phyloP scores from a whole-genome alignment of 92 coral and sea anemone genomes.

The Porites lobata region DNA sequence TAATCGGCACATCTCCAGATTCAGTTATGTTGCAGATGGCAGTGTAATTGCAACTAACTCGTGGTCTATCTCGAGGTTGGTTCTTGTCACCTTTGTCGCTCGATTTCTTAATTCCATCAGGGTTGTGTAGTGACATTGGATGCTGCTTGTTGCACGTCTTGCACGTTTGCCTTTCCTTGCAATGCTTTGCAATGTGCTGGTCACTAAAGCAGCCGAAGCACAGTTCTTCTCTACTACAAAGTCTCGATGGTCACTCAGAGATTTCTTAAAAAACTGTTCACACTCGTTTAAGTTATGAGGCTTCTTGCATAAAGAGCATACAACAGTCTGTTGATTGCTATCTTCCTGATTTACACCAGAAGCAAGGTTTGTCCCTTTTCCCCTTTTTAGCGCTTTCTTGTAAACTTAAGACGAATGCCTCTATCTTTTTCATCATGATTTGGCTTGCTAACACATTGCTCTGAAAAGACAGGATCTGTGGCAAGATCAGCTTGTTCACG shows the following conservation, averaged over 20 bases:
- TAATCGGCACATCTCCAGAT: slow-evolving; percentile 55
- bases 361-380: no score
- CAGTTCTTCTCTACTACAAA: slow-evolving; percentile 57
- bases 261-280: slow-evolving; percentile 60
- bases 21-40: slow-evolving; percentile 61
- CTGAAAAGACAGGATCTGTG: slow-evolving; percentile 23
- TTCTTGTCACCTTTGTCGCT: no score
- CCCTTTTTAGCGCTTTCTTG: no score
- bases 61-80: no score
- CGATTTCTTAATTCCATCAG: no score
- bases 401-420: no score
- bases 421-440: not conserved
- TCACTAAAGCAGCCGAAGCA: no score
- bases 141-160: no score
- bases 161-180: no score
- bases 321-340: not conserved
- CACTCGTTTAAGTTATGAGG: slow-evolving; percentile 64
- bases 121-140: no score
- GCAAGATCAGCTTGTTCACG: slow-evolving; percentile 69
- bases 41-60: slow-evolving; percentile 2
- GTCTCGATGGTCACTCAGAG: slow-evolving; percentile 65
- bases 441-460: not conserved
- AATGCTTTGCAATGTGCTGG: no score
- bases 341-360: not conserved
- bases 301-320: slow-evolving; percentile 69